These are phyloP conservation scores for Chloebia gouldiae DNA, from an alignment of 2,113 vertebrate genomes.

Conservation along the genomic window DNA sequence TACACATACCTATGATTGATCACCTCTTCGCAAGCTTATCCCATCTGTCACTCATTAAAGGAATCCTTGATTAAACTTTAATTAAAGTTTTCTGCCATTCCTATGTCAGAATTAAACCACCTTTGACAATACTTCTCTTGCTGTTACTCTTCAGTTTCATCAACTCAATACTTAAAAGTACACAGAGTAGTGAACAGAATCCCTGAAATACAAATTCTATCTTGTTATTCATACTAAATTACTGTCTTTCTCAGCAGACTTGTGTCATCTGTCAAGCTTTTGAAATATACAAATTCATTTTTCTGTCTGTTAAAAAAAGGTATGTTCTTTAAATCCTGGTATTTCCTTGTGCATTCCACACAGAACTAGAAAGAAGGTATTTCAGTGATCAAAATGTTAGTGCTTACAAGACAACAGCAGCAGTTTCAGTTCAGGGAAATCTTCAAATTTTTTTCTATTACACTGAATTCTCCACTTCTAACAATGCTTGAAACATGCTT, in stretches of 20 bases:
- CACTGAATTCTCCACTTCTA: not conserved
- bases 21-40: not conserved
- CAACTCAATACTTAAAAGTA: conserved; percentile 34
- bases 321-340: not conserved
- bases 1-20: accelerated
- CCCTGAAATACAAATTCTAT: not conserved
- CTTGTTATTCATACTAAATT: not conserved
- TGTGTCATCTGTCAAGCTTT: not conserved
- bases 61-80: not conserved
- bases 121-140: not conserved
- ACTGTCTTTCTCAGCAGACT: conserved; percentile 9
- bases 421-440: not conserved
- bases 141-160: conserved; percentile 9
- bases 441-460: not conserved
- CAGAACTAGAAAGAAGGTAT: not conserved
- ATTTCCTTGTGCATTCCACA: conserved; percentile 6
- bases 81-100: not conserved
- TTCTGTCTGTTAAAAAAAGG: not conserved
- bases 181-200: not conserved
- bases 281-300: not conserved
- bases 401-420: not conserved
- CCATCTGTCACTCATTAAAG: not conserved
- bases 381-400: not conserved
- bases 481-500: not conserved
- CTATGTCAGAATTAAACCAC: not conserved